These are phyloP conservation scores for Podarcis cretensis DNA, from an alignment of 2,113 vertebrate genomes.

Conservation along the genomic window DNA sequence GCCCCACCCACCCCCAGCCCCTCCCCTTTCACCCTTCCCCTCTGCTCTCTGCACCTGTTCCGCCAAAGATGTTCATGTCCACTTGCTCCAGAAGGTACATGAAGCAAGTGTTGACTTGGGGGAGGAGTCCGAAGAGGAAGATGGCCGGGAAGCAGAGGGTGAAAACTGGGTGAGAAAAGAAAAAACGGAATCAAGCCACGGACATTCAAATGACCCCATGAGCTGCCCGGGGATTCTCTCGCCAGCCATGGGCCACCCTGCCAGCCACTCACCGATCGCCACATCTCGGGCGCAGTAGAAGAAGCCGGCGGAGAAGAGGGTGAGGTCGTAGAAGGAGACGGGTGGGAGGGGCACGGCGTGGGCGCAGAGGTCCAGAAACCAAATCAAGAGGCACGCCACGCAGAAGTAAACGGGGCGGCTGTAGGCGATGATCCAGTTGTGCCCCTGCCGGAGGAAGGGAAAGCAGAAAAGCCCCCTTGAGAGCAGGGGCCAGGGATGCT, in stretches of 20 bases:
- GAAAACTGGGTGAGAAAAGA: constrained; percentile 76
- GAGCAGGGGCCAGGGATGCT: not conserved
- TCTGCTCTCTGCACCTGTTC: constrained; percentile 79
- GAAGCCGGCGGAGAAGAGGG: constrained; percentile 77
- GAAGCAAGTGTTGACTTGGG: constrained; percentile 92
- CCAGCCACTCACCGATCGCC: constrained; percentile 71
- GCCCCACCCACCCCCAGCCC: not conserved
- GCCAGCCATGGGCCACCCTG: not conserved
- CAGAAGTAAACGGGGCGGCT: constrained; percentile 84
- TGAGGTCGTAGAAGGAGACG: constrained; percentile 77
- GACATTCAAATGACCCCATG: not conserved
- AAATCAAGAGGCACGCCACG: constrained; percentile 79
- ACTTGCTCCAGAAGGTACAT: constrained; percentile 94
- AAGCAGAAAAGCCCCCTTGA: not conserved
- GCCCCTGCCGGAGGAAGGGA: constrained; percentile 65
- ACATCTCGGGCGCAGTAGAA: constrained; percentile 78
- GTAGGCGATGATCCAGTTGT: constrained; percentile 85
- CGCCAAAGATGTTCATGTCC: constrained; percentile 91
- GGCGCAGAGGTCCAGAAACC: constrained; percentile 80
- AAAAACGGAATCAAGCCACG: not conserved
- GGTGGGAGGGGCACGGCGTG: constrained; percentile 65
- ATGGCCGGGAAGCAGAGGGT: constrained; percentile 88
- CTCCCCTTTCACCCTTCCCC: not conserved
- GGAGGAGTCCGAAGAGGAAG: constrained; percentile 91
- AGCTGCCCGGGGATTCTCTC: accelerated